Evolutionary conservation across 1,140 invertebrate species (phyloP).

Genomic region (Gonatopus flavifemur): DNA sequence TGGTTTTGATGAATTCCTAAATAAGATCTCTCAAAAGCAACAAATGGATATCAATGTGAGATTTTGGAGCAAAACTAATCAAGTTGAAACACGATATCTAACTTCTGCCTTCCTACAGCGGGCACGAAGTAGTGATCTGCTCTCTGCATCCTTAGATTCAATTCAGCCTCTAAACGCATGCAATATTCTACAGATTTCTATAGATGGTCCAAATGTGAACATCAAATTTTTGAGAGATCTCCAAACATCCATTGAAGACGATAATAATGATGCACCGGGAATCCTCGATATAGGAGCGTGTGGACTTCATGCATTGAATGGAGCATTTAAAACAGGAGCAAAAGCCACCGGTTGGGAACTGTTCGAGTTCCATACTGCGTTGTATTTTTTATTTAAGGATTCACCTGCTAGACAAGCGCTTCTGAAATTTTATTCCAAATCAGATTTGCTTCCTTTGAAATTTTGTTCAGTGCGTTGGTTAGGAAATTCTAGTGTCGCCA

Average conservation of each 20-base stretch:
- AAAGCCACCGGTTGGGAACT: conserved; percentile 22
- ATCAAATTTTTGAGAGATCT: conserved; percentile 16
- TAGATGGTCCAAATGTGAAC: conserved; percentile 31
- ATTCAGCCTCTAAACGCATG: conserved; percentile 1
- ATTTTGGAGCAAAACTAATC: conserved; percentile 20
- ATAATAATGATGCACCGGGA: background rate
- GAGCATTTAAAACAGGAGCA: conserved; percentile 30
- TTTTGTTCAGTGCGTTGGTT: conserved; percentile 31
- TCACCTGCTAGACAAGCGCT: conserved; percentile 22
- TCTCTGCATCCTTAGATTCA: conserved; percentile 12
- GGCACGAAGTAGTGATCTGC: conserved; percentile 17
- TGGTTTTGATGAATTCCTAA: conserved; percentile 23
- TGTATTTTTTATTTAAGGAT: conserved; percentile 23
- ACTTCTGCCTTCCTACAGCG: conserved; percentile 22
- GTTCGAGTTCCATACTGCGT: conserved; percentile 19
- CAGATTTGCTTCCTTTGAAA: conserved; percentile 23
- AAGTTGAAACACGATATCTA: conserved; percentile 8
- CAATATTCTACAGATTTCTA: conserved; percentile 29
- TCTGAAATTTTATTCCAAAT: conserved; percentile 15
- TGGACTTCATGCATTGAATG: conserved; percentile 27
- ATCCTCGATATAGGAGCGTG: conserved; percentile 23
- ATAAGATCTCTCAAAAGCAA: conserved; percentile 18
- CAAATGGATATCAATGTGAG: conserved; percentile 29
- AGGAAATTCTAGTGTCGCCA: conserved; percentile 24
- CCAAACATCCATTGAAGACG: background rate